Evolutionary conservation across 23 tunicate species (phyloP), one percentile per base, ranked within the genome.

Genomic region (Phallusia fumigata): DNA sequence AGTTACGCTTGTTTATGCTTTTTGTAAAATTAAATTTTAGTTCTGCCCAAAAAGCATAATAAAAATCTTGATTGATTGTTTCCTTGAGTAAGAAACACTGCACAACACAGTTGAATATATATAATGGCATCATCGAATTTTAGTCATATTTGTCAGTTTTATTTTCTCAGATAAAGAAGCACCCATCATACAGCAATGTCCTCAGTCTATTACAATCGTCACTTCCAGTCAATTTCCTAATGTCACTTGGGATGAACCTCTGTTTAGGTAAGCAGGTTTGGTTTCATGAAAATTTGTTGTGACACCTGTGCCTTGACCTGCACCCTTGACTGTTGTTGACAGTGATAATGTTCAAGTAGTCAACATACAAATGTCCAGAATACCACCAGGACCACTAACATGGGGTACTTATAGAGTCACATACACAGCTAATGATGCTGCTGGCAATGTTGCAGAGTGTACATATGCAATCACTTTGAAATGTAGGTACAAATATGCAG

Each of bases 361-460:
- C 10, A 21, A 28, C 30, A 82, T 84, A 11, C 65, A 76, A 26
- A 31, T 44, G 53, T 77, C 82, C 31, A 64, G 82, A 77, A 36
- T 77, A 44, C 88, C 88, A 21, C 58, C 82, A n/a, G 88, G 88
- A 33, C 53, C 35, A 30, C 53, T 84, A 13, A 84, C 88, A 16
- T 84, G 88, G 88, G 88, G 88, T n/a, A 77, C 64, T 13, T 84
- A 84, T 76, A 51, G 88, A 36, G 82, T 84, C 8, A 50, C 88
- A 21, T 84, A 84, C 32, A 77, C 80, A 58, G 88, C 88, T 19
- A 84, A 65, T 65, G 88, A 84, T 36, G 88, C 88, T 53, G 88
- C 88, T 33, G 82, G 82, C 3, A 84, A 84, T 78, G 77, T 53
- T 73, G 88, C 82, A 2, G 88, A 84, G 50, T 84, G 88, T 58